A percentile compares a stretch with the other conserved stretches of the same genome.
These are phyloP conservation scores for Peucedramus taeniatus DNA, from an alignment of 2,113 vertebrate genomes.

Conservation along the genomic window DNA sequence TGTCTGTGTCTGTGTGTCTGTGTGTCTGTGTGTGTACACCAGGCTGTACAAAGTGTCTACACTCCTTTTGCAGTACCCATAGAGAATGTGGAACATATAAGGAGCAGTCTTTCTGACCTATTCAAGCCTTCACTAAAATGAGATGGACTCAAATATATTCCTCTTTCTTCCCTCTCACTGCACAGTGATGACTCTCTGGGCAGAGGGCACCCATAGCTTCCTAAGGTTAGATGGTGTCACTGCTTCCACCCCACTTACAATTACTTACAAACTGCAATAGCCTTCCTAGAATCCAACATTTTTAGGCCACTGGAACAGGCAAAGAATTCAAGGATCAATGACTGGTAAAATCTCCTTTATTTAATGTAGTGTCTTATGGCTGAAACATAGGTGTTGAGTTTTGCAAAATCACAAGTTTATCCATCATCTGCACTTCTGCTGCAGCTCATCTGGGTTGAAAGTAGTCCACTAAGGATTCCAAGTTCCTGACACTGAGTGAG, in stretches of 20 bases:
- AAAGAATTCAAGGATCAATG: neutral
- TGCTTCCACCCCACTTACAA: neutral
- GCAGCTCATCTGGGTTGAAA: rapidly evolving
- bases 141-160: neutral
- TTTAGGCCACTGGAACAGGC: neutral
- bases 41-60: neutral
- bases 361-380: neutral
- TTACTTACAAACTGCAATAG: neutral
- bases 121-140: neutral
- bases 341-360: neutral
- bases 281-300: neutral
- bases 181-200: rapidly evolving
- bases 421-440: neutral
- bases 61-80: neutral
- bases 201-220: neutral
- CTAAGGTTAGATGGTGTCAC: neutral
- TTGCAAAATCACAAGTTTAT: neutral
- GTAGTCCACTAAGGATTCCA: rapidly evolving
- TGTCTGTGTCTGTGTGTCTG: neutral
- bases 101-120: neutral
- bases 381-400: neutral
- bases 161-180: neutral
- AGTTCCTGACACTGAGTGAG: neutral
- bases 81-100: neutral
- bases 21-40: neutral